These are phyloP conservation scores for Melanerpes formicivorus DNA, from an alignment of 2,113 vertebrate species.

Conservation along the genomic window DNA sequence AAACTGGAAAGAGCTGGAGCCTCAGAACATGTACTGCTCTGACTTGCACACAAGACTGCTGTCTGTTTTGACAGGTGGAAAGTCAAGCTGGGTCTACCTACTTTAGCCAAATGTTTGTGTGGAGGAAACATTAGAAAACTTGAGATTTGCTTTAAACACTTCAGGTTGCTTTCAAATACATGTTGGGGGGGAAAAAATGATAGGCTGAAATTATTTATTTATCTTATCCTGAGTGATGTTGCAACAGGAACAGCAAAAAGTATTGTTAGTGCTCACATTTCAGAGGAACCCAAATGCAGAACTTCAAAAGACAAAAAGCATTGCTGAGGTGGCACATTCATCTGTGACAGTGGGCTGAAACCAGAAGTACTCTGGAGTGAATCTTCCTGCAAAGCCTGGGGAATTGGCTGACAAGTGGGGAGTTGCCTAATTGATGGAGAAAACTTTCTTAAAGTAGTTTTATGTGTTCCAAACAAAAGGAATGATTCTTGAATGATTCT, in stretches of 20 bases:
- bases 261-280: background rate
- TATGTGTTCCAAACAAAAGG: background rate
- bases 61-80: background rate
- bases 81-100: background rate
- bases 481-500: background rate
- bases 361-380: background rate
- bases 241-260: background rate
- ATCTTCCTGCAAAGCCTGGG: background rate
- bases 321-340: background rate
- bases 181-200: background rate
- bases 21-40: background rate
- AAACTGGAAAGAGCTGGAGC: background rate
- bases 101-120: background rate
- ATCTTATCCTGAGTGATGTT: background rate
- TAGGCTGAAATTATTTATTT: background rate
- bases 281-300: background rate
- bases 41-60: background rate
- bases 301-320: background rate
- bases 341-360: background rate
- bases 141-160: background rate
- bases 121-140: background rate
- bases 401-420: background rate
- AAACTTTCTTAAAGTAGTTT: background rate
- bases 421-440: background rate
- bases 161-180: background rate